Percentiles rank a stretch among this genome's conserved stretches.
Evolutionary conservation across 2,888 invertebrate species (phyloP).

Genomic region (Drosophila acutilabella): DNA sequence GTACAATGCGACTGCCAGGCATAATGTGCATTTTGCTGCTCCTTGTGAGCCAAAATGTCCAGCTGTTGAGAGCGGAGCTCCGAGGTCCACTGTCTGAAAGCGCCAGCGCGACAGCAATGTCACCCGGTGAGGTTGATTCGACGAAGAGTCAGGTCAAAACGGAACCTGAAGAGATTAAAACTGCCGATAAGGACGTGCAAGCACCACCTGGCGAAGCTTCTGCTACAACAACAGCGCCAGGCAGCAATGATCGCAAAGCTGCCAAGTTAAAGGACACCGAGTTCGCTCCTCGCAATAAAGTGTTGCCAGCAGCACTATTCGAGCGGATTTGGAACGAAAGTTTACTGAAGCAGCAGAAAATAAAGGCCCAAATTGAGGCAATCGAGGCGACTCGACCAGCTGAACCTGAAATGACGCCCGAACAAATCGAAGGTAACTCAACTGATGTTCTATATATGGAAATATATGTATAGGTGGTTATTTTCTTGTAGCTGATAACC

Average conservation of each 20-base stretch:
- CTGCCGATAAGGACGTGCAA: constrained; percentile 48
- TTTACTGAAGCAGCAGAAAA: constrained; percentile 69
- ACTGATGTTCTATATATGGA: not conserved
- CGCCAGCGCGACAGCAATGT: constrained; percentile 41
- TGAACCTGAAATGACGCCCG: constrained; percentile 80
- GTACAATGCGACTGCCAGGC: constrained; percentile 59
- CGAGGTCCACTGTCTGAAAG: constrained; percentile 70
- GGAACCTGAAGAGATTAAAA: constrained; percentile 50
- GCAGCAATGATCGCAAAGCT: constrained; percentile 63
- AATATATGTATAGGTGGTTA: not conserved
- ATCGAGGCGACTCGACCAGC: constrained; percentile 58
- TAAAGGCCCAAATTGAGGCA: constrained; percentile 74
- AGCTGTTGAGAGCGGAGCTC: constrained; percentile 63
- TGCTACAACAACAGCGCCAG: constrained; percentile 35
- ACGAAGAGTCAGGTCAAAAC: constrained; percentile 15
- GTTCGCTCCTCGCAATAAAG: constrained; percentile 62
- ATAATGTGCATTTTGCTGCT: constrained; percentile 56
- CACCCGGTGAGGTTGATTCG: constrained; percentile 10
- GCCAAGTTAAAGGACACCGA: constrained; percentile 62
- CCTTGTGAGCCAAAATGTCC: constrained; percentile 44
- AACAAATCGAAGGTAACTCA: constrained; percentile 88
- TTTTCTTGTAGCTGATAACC: constrained; percentile 87
- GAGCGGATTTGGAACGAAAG: constrained; percentile 77
- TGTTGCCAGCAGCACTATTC: constrained; percentile 69
- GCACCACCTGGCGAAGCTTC: constrained; percentile 15